A percentile compares a stretch with the other conserved stretches of the same genome.
Evolutionary conservation across 53 echinoderm and acorn worm genomes (phyloP).

Genomic region (Paracentrotus lividus): DNA sequence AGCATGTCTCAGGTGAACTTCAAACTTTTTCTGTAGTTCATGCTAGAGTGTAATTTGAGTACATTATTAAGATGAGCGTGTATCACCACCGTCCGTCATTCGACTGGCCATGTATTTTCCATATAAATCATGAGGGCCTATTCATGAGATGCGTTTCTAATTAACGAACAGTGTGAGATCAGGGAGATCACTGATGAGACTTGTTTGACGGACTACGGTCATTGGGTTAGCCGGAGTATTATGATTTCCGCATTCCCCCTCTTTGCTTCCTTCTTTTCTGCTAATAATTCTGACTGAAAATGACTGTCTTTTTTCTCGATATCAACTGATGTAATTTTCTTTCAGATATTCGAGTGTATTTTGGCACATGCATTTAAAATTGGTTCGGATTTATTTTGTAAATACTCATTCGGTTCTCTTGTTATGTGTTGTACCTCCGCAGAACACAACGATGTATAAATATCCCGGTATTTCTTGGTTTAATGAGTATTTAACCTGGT

Average conservation of each 20-base stretch:
- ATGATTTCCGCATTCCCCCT: too few species aligned
- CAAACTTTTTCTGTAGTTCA: background rate
- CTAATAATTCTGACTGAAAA: too few species aligned
- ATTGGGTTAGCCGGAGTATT: background rate
- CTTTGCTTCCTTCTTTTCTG: too few species aligned
- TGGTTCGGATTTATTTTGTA: too few species aligned
- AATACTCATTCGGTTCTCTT: too few species aligned
- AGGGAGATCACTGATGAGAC: slow-evolving; percentile 25
- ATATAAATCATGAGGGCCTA: background rate
- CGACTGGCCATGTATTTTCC: background rate
- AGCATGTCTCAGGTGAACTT: background rate
- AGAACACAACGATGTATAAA: too few species aligned
- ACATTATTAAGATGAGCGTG: background rate
- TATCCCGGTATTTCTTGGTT: background rate
- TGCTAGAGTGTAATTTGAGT: background rate
- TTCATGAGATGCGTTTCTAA: slow-evolving; percentile 45
- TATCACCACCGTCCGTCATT: background rate
- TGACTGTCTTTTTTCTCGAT: too few species aligned
- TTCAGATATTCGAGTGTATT: too few species aligned
- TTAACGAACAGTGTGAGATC: slow-evolving; percentile 39
- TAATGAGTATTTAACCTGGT: background rate
- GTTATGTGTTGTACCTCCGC: too few species aligned
- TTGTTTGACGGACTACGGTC: slow-evolving; percentile 3
- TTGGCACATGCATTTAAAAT: too few species aligned
- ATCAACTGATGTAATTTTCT: too few species aligned